Evolutionary conservation across 53 echinoderm and acorn worm genomes (phyloP).

Genomic region (Echinarachnius parma): DNA sequence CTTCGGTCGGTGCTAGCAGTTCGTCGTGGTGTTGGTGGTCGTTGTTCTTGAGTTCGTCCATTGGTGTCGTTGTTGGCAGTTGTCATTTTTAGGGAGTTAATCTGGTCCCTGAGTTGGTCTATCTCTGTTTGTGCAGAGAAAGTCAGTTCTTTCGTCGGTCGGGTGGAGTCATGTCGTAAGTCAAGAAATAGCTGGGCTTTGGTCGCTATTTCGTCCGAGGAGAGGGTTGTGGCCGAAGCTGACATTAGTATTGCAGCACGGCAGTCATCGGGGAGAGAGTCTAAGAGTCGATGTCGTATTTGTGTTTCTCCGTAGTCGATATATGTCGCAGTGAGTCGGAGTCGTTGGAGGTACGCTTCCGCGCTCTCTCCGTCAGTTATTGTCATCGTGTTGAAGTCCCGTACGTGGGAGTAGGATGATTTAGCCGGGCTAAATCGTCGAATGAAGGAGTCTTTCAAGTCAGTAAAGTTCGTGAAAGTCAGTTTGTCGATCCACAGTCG

Average conservation of each 20-base stretch:
- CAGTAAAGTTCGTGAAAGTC: background rate
- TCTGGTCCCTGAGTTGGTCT: conserved; percentile 1
- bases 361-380: conserved; percentile 28
- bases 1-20: background rate
- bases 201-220: too few species aligned
- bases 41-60: background rate
- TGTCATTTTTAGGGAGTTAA: background rate
- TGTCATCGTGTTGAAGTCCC: conserved; percentile 23
- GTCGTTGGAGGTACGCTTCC: conserved; percentile 17
- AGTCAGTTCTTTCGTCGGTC: too few species aligned
- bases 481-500: conserved; percentile 37
- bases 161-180: too few species aligned
- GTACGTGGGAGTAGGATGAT: conserved; percentile 3
- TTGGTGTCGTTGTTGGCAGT: too few species aligned
- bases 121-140: too few species aligned
- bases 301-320: conserved; percentile 38
- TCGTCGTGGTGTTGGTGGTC: conserved; percentile 2
- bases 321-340: conserved; percentile 6
- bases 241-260: conserved; percentile 49
- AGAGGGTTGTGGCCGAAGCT: conserved; percentile 1
- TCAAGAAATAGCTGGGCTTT: too few species aligned
- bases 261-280: conserved; percentile 18
- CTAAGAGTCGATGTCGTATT: conserved; percentile 29
- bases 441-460: conserved; percentile 22
- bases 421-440: conserved; percentile 37